Evolutionary conservation across 1,140 invertebrate genomes (phyloP).

Genomic region (Drosophila kurseongensis): DNA sequence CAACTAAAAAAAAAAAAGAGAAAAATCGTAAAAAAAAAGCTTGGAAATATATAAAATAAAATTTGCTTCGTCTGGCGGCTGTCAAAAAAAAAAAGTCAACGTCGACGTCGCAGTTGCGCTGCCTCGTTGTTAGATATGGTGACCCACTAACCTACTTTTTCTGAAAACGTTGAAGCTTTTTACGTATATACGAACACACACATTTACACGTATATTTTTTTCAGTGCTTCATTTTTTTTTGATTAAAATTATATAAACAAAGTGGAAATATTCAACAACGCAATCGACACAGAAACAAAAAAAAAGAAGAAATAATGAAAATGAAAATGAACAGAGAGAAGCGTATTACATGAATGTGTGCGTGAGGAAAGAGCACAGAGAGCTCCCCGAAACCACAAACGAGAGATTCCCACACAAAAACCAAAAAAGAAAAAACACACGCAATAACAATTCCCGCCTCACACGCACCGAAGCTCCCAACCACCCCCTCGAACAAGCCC

Average conservation of each 20-base stretch:
- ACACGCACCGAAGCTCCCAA: constrained; percentile 49
- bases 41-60: constrained; percentile 34
- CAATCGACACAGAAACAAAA: constrained; percentile 80
- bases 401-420: constrained; percentile 58
- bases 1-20: constrained; percentile 10
- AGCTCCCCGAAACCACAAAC: constrained; percentile 56
- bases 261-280: constrained; percentile 84
- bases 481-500: neutral
- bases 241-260: constrained; percentile 84
- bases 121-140: constrained; percentile 83
- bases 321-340: constrained; percentile 63
- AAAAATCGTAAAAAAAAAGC: constrained; percentile 36
- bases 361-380: constrained; percentile 30
- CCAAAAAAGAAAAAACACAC: constrained; percentile 23
- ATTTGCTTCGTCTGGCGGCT: constrained; percentile 65
- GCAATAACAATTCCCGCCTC: constrained; percentile 61
- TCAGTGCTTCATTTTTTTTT: constrained; percentile 62
- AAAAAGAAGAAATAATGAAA: constrained; percentile 74
- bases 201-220: constrained; percentile 19
- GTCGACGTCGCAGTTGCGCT: constrained; percentile 19
- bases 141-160: constrained; percentile 84
- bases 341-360: constrained; percentile 26
- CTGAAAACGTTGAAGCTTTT: constrained; percentile 78
- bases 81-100: constrained; percentile 43
- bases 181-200: constrained; percentile 37